A percentile compares a stretch with the other conserved stretches of the same genome.
Evolutionary conservation across 2,888 invertebrate species (phyloP).

Genomic region (Petrolisthes cinctipes): DNA sequence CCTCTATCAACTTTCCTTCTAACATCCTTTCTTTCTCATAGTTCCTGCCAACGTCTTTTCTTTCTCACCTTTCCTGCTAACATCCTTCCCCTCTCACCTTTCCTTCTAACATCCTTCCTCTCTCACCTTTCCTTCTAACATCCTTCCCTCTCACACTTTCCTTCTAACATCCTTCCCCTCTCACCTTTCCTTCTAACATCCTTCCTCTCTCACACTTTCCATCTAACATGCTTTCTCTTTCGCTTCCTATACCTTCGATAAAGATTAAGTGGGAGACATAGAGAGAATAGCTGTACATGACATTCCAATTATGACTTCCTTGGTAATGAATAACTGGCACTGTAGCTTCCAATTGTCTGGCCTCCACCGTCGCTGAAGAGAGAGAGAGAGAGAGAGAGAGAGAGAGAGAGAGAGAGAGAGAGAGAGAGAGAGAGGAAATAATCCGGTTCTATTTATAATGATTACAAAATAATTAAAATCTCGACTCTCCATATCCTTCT

Average conservation of each 20-base stretch:
- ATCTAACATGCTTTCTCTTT: background rate
- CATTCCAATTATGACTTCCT: no score
- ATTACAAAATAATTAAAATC: no score
- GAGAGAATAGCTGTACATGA: background rate
- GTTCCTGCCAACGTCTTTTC: background rate
- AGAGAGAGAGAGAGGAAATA: constrained; percentile 7
- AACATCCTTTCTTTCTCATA: background rate
- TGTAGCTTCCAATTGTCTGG: background rate
- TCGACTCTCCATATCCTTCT: background rate
- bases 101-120: background rate
- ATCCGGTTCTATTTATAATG: background rate
- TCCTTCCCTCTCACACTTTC: background rate
- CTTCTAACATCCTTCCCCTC: background rate
- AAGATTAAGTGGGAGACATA: background rate
- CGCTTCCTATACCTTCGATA: background rate
- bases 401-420: constrained; percentile 16
- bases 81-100: background rate
- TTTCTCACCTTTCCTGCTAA: background rate
- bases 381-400: background rate
- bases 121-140: background rate
- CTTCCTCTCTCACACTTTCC: background rate
- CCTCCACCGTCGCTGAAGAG: no score
- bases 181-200: background rate
- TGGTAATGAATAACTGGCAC: no score
- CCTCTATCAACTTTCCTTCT: background rate